Conservation (phyloP, 2,113 vertebrate species). For the Menura novaehollandiae region DNA sequence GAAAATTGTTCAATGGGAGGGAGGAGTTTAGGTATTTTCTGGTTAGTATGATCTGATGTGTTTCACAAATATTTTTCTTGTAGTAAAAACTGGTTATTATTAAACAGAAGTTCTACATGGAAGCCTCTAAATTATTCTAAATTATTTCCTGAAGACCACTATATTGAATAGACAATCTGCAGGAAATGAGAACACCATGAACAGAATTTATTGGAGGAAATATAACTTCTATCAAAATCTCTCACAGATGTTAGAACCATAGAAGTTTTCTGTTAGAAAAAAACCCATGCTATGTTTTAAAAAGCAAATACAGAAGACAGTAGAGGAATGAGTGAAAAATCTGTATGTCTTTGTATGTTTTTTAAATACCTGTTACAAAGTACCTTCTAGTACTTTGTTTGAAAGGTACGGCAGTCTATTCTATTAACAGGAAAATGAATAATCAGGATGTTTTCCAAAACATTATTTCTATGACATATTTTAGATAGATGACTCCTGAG, state of each 20-base stretch:
- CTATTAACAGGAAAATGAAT: not conserved
- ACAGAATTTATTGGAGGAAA: not conserved
- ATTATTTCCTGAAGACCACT: not conserved
- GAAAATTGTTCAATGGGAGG: not conserved
- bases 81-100: not conserved
- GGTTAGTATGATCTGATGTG: not conserved
- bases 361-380: not conserved
- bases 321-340: not conserved
- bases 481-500: not conserved
- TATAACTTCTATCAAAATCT: not conserved
- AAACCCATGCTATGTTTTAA: not conserved
- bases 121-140: not conserved
- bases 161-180: not conserved
- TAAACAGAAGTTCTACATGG: not conserved
- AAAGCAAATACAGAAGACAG: not conserved
- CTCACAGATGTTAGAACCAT: not conserved
- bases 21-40: rapidly evolving
- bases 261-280: not conserved
- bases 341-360: not conserved
- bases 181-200: not conserved
- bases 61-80: not conserved
- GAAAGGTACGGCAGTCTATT: not conserved
- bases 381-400: not conserved
- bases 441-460: not conserved
- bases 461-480: not conserved